These are phyloP conservation scores for Microplitis deprimator DNA, from an alignment of 2,888 invertebrate species.

Conservation along the genomic window DNA sequence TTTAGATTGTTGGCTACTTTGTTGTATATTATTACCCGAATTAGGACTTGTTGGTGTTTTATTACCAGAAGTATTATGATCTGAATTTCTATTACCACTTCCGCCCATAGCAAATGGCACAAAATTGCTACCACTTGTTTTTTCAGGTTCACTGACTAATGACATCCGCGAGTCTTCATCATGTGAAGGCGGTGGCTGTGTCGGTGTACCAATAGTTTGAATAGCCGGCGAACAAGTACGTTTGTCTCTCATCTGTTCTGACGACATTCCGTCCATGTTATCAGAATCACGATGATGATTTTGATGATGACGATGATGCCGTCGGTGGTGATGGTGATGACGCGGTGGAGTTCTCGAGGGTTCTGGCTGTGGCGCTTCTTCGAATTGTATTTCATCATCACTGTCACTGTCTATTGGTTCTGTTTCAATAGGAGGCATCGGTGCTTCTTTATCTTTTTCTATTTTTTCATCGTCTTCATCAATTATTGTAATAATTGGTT, in stretches of 20 bases:
- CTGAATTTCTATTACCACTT: conserved; percentile 60
- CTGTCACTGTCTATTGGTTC: conserved; percentile 83
- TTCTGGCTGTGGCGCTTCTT: conserved; percentile 64
- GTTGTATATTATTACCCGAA: conserved; percentile 57
- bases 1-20: conserved; percentile 71
- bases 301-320: conserved; percentile 68
- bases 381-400: conserved; percentile 68
- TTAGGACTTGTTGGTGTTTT: conserved; percentile 69
- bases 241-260: conserved; percentile 57
- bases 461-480: conserved; percentile 70
- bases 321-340: conserved; percentile 67
- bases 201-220: conserved; percentile 53
- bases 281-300: conserved; percentile 68
- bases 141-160: conserved; percentile 68
- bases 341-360: conserved; percentile 66
- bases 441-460: conserved; percentile 66
- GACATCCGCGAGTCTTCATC: conserved; percentile 70
- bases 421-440: conserved; percentile 78
- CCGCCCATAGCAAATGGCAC: conserved; percentile 70
- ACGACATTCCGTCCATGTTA: conserved; percentile 55
- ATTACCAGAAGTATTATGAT: conserved; percentile 63
- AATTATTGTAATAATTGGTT: conserved; percentile 79
- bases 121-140: conserved; percentile 68
- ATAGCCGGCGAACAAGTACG: conserved; percentile 59
- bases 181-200: conserved; percentile 51